These are phyloP conservation scores for Prosopocoilus inquinatus DNA, from an alignment of 2,888 invertebrate species.

Conservation along the genomic window DNA sequence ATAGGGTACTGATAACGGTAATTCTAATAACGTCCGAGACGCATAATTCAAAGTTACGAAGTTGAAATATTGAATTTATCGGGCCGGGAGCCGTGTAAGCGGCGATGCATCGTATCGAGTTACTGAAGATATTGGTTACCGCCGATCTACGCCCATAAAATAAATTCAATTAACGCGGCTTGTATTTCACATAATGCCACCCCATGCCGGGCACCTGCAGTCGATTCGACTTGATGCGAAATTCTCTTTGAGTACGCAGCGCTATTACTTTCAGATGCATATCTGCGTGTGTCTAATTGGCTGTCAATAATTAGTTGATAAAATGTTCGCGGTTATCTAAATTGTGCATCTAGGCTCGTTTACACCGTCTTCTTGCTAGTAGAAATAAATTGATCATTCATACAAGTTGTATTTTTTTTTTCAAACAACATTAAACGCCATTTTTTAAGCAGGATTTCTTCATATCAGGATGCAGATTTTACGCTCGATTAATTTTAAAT, in stretches of 20 bases:
- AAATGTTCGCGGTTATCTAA: too few relatives aligned
- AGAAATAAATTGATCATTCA: too few relatives aligned
- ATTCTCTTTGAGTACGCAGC: slow-evolving; percentile 19
- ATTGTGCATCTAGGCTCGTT: too few relatives aligned
- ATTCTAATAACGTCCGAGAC: slow-evolving; percentile 1
- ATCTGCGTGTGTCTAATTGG: too few relatives aligned
- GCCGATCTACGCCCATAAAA: slow-evolving; percentile 31
- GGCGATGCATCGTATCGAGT: slow-evolving; percentile 16
- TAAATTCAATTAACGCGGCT: slow-evolving; percentile 35
- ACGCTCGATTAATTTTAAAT: too few relatives aligned
- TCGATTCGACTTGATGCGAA: slow-evolving; percentile 14
- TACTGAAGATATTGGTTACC: slow-evolving; percentile 21
- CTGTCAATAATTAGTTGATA: too few relatives aligned
- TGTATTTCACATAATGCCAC: slow-evolving; percentile 34
- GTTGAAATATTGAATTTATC: slow-evolving; percentile 20
- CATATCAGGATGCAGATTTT: too few relatives aligned
- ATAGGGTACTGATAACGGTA: slow-evolving; percentile 5
- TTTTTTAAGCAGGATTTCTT: too few relatives aligned
- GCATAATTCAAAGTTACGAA: slow-evolving; percentile 2
- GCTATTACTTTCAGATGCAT: slow-evolving; percentile 15
- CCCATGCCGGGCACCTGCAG: slow-evolving; percentile 31
- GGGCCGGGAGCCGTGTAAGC: slow-evolving; percentile 17
- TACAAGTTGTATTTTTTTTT: too few relatives aligned
- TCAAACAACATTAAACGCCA: too few relatives aligned
- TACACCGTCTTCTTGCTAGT: too few relatives aligned